Evolutionary conservation across 2,797 vertebrate genomes (phyloP).

Genomic region (Macrochelys suwanniensis): DNA sequence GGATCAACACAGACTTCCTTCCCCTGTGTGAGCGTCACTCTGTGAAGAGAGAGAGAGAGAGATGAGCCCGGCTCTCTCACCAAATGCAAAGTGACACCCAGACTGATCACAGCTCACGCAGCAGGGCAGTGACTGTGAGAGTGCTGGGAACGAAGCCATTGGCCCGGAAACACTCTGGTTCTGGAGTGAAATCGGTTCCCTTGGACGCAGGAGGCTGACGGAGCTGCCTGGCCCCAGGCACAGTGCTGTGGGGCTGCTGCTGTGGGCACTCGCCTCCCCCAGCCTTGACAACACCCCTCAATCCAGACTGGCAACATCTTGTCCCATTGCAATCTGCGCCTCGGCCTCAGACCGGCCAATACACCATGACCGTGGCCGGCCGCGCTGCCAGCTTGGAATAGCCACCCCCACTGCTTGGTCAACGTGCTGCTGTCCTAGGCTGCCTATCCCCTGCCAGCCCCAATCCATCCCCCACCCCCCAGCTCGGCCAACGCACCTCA

Average conservation of each 20-base stretch:
- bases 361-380: background rate
- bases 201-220: background rate
- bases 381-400: background rate
- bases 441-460: background rate
- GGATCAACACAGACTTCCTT: background rate
- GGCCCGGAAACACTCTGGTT: too few species aligned
- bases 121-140: background rate
- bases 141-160: background rate
- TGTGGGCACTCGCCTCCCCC: background rate
- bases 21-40: background rate
- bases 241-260: background rate
- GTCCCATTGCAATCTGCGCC: background rate
- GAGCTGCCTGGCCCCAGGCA: background rate
- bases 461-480: too few species aligned
- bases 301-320: rapidly evolving
- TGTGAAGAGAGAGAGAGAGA: background rate
- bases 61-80: background rate
- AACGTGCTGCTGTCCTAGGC: background rate
- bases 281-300: background rate
- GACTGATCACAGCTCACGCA: background rate
- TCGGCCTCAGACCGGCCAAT: background rate
- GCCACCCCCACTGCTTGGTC: background rate
- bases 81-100: background rate
- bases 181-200: background rate
- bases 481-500: background rate